phyloP scores from a whole-genome alignment of 2,888 invertebrate genomes.

The Formica aserva region DNA sequence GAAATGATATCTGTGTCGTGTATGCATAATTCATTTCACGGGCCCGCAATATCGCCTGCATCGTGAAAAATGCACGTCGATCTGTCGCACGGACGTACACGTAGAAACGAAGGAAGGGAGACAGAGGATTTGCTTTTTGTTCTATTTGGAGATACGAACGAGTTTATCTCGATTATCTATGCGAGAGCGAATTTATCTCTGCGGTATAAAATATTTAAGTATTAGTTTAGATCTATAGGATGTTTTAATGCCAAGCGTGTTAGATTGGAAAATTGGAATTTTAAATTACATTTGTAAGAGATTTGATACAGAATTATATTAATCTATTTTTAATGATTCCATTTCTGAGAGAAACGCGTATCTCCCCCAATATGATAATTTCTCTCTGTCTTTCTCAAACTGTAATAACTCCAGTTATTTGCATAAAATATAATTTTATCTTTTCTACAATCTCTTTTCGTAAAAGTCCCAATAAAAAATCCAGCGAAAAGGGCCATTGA shows the following conservation, averaged over 20 bases:
- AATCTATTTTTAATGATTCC: not conserved
- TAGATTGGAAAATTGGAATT: not conserved
- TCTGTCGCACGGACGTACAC: conserved; percentile 39
- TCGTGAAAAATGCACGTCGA: conserved; percentile 58
- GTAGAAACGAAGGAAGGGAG: not conserved
- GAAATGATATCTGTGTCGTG: conserved; percentile 64
- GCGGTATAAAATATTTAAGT: conserved; percentile 21
- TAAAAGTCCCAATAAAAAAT: not conserved
- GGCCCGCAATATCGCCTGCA: conserved; percentile 50
- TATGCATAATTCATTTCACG: conserved; percentile 66
- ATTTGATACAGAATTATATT: not conserved
- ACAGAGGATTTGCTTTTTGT: conserved; percentile 19
- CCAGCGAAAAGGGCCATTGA: not conserved
- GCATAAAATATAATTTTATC: not conserved
- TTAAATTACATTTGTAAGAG: not conserved
- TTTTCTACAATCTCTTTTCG: not conserved
- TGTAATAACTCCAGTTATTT: not conserved
- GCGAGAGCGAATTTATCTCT: conserved; percentile 10
- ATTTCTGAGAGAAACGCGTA: not conserved
- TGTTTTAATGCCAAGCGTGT: not conserved
- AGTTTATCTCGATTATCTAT: conserved; percentile 37
- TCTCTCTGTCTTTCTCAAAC: not conserved
- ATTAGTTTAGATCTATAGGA: not conserved
- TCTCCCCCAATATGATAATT: not conserved
- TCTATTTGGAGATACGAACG: conserved; percentile 12